A percentile compares a stretch with the other conserved stretches of the same genome.
Evolutionary conservation across 2,888 invertebrate species (phyloP).

Genomic region (Leptothorax acervorum): DNA sequence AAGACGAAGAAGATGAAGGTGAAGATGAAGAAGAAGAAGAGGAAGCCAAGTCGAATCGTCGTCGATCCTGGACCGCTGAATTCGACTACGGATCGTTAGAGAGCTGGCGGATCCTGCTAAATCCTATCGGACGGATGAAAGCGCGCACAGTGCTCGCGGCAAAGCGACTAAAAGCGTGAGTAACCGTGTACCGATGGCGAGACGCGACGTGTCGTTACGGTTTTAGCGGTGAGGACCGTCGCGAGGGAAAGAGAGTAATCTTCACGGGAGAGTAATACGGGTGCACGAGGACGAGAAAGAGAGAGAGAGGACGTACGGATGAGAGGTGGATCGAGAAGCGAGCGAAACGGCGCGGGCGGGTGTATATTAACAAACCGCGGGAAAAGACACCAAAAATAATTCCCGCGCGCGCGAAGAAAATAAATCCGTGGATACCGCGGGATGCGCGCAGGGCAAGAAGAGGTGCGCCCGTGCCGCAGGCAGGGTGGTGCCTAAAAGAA

Average conservation of each 20-base stretch:
- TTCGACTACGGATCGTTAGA: background rate
- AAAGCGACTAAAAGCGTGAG: slow-evolving; percentile 73
- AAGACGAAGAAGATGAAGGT: background rate
- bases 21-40: background rate
- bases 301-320: slow-evolving; percentile 25
- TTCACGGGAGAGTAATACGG: slow-evolving; percentile 18
- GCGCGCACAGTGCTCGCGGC: slow-evolving; percentile 71
- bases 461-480: slow-evolving; percentile 42
- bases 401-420: slow-evolving; percentile 82
- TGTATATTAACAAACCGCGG: slow-evolving; percentile 82
- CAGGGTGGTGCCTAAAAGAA: slow-evolving; percentile 74
- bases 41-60: background rate
- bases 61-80: slow-evolving; percentile 12
- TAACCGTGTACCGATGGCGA: slow-evolving; percentile 68
- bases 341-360: slow-evolving; percentile 69
- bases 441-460: slow-evolving; percentile 50
- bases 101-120: slow-evolving; percentile 16
- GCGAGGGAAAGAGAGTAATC: slow-evolving; percentile 37
- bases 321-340: slow-evolving; percentile 43
- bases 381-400: slow-evolving; percentile 85
- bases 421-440: slow-evolving; percentile 79
- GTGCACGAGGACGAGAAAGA: background rate
- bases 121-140: slow-evolving; percentile 56
- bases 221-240: slow-evolving; percentile 59
- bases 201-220: slow-evolving; percentile 66